Base-by-base conservation (phyloP, 2,113 vertebrate species). In the Bagarius yarrelli region DNA sequence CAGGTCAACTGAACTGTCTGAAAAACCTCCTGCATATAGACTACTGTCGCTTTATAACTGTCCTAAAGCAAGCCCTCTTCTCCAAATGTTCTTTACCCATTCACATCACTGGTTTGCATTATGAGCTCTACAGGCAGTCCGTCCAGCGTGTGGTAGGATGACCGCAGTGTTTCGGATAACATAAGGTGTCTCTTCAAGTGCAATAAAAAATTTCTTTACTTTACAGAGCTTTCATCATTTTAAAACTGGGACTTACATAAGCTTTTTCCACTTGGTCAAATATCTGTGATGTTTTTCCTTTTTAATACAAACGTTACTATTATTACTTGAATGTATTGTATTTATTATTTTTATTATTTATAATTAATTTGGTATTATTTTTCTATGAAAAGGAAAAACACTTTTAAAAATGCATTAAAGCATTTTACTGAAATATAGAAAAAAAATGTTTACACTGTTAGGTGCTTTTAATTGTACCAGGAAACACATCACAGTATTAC, bases 301-400 rank as follows among this genome's bases (percentile, higher is more conserved):
- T 92, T 92, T 93, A 92, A 94, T 92, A 95, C 95, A 92, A 94
- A 93, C 91, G 92, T 92, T 95, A 93, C 93, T 95, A 94, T 94
- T 95, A 92, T 94, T 47, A 95, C 94, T n/a, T 95, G 93, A 95
- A 95, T 95, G 93, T 97, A 97, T 96, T 97, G 93, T 97, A 96
- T 98, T 97, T 97, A 95, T 95, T 97, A 96, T 72, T 94, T 88
- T 90, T 93, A 95, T 93, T 97, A 97, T 97, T 98, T 97, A 96
- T 97, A 93, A 95, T 91, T 95, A 92, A 93, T 92, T 91, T 92
- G 92, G 92, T 95, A 94, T 95, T 95, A 92, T 92, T 95, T 96
- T 96, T 96, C 93, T 96, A 94, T 95, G 94, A 95, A 95, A 95
- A 95, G 92, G 91, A 94, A 94, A 93, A 95, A 92, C 88, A 93